Base-by-base conservation (phyloP, 2,888 invertebrate genomes). In the Elaeidobius kamerunicus region DNA sequence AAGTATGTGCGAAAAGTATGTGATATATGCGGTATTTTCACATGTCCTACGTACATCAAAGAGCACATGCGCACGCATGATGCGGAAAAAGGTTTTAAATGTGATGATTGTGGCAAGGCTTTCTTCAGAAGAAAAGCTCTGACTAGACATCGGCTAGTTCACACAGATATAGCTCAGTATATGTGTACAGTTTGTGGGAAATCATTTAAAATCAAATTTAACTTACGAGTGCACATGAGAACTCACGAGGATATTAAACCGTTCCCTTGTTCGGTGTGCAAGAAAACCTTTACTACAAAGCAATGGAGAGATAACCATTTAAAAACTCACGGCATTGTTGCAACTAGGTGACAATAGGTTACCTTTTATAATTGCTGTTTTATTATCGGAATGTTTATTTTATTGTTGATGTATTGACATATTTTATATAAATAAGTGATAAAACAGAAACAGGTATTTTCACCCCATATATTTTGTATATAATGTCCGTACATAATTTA, bases 181-280 rank as follows among this genome's bases (percentile, higher is more conserved):
- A 66, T 67, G 14, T 80, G 80, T 53, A 63, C 70, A 4, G 60
- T 76, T 0, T 80, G 81, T 58, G 69, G 73, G n/a, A 78, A 75
- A 60, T 69, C 66, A 1, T 79, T 79, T 54, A 72, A 73, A 50
- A 71, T 71, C 2, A 69, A 70, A 18, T 70, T 71, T 47, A 73
- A 73, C 59, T 63, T 75, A 49, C 45, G 59, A 30, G 61, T 63
- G 32, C 65, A 63, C 40, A 57, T 56, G 57, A 48, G 60, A 3
- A 56, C 46, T 6, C 63, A 62, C 36, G 59, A 61, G 14, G 59
- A 46, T 6, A 55, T 58, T 12, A 61, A 61, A 16, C 61, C 61
- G 5, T 62, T 59, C 42, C 41, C 48, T 27, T 63, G 62, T 36
- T 43, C 51, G 2, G 50, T 57, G 17, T 63, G 62, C 39, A 39